Base-by-base conservation (phyloP, 2,797 vertebrate genomes). In the Pachyuromys duprasi region DNA sequence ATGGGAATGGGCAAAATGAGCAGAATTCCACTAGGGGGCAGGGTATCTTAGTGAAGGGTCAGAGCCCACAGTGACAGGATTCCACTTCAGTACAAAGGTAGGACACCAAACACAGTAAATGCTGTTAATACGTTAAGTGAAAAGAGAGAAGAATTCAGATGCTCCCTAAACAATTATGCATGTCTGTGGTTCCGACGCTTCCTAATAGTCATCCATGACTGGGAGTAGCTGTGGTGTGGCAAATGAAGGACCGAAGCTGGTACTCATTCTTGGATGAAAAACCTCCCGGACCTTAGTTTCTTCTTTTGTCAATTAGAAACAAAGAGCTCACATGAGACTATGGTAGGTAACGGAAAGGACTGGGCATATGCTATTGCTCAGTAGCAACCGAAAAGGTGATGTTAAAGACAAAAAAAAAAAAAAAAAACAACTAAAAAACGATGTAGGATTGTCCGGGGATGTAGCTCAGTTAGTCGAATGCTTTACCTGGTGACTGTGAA, bases 11-110 rank as follows among this genome's bases (percentile, higher is more conserved):
- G 49, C 5, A 72, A 79, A 79, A 72, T 39, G 67, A 95, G 69
- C 20, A 70, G 28, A 79, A 72, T 72, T 91, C 96, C 97, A 83
- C 96, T 70, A 97, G 96, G 94, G 96, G 96, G 96, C 96, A 92
- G 95, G 79, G 57, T 36, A 26, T 65, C 57, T 74, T 86, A 62
- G 75, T 1, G 57, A 9, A 83, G 89, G 76, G 42, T 62, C 80
- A 24, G 1, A 5, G 7, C 20, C 1, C 15, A 18, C 0, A 11
- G 62, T 45, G 28, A 28, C 62, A 13, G 67, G 15, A 4, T 62
- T 72, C 15, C 3, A 33, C 17, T 49, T 55, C 39, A 24, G 62
- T 36, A 67, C 65, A 3, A 83, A 20, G 75, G 60, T 9, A 20
- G 7, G 8, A 17, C 2, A 31, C 24, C 8, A 20, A 89, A 81